Base-by-base conservation (phyloP, 2,888 invertebrate genomes). In the Pyrochroa serraticornis region DNA sequence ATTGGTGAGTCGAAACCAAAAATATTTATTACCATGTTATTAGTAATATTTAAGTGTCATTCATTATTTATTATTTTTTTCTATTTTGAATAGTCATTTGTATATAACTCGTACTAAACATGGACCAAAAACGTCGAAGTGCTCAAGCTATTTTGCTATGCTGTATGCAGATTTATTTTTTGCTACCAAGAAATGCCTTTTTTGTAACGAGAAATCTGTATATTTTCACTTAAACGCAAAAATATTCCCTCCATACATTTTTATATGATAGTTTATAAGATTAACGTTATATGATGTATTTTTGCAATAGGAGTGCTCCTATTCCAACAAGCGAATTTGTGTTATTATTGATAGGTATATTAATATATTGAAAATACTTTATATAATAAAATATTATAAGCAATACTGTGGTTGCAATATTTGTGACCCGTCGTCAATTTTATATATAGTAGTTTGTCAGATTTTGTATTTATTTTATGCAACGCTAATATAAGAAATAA, bases 401-500 rank as follows among this genome's bases (percentile, higher is more conserved):
- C 76, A 77, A 77, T 77, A 77, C 71, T 69, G 67, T 62, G 75
- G 65, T 75, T 77, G 71, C 75, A 78, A 72, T 75, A 74, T 77
- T 77, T 76, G 77, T 77, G 73, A 73, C 72, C 74, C 67, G 63
- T 65, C 69, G 73, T 76, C 75, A 76, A 73, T 77, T 79, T 79
- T 78, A 75, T 77, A n/a, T n/a, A 74, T 69, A 65, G 67, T 73
- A 72, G 71, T 72, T 61, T 74, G 75, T 76, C 76, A 76, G 68
- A 77, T 71, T 77, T 78, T 79, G 76, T 79, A 79, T 79, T 78
- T 78, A 79, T 79, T 78, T 77, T 75, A 77, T 74, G 77, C 75
- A 75, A 69, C 74, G 75, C 75, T 74, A 75, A 74, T 75, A 67
- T 68, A 66, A 70, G 67, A 70, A 70, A 69, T 66, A 73, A 70